Conservation (phyloP, 1,140 invertebrate species). For the Drosophila baimaii region DNA sequence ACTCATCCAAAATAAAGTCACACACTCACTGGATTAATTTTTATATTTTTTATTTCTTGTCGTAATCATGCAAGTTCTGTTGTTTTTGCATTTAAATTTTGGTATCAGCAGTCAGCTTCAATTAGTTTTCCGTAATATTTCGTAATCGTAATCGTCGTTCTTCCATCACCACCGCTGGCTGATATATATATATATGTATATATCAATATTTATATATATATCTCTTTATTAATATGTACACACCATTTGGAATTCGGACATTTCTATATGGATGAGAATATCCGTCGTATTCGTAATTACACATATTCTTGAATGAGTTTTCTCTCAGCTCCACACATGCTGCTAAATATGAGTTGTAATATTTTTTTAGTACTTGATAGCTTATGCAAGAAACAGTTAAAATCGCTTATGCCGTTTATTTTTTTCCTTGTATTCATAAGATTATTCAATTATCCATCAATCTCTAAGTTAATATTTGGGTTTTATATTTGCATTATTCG, state of each 20-base stretch:
- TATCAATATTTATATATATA: conserved; percentile 42
- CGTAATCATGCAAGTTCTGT: conserved; percentile 39
- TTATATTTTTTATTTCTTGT: conserved; percentile 48
- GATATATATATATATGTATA: conserved; percentile 41
- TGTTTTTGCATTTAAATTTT: conserved; percentile 64
- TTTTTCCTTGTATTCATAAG: conserved; percentile 69
- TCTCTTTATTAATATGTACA: conserved; percentile 46
- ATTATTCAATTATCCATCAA: conserved; percentile 68
- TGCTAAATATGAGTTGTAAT: conserved; percentile 48
- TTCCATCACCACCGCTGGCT: conserved; percentile 28
- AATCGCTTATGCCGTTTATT: conserved; percentile 72
- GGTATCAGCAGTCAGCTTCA: conserved; percentile 47
- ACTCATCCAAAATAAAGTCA: neutral
- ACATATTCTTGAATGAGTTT: conserved; percentile 50
- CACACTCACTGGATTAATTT: conserved; percentile 10
- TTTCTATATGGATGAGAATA: conserved; percentile 14
- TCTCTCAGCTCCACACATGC: conserved; percentile 27
- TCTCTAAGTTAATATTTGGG: conserved; percentile 49
- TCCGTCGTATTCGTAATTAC: conserved; percentile 44
- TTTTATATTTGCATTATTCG: conserved; percentile 34
- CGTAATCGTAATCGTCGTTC: conserved; percentile 23
- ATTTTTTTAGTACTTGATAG: conserved; percentile 49
- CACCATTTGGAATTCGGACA: conserved; percentile 39
- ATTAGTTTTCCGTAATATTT: conserved; percentile 42
- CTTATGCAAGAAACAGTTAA: conserved; percentile 73